Conservation (phyloP, 1,140 invertebrate genomes). For the Scaptomyza graminum region DNA sequence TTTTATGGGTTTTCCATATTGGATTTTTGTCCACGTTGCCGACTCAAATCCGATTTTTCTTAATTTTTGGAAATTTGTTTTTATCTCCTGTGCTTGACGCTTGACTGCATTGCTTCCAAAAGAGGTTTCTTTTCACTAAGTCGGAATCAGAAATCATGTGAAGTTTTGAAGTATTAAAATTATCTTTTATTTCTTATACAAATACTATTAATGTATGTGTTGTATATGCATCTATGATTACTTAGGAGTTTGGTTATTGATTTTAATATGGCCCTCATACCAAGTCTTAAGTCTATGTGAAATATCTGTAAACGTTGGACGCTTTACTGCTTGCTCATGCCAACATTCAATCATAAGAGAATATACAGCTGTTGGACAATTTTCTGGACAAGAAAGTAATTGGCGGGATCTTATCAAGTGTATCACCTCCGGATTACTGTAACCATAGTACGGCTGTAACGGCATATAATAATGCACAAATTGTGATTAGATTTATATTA, state of each 20-base stretch:
- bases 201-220: neutral
- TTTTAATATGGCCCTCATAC: slow-evolving; percentile 85
- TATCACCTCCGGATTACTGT: slow-evolving; percentile 98
- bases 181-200: slow-evolving; percentile 1
- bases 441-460: slow-evolving; percentile 94
- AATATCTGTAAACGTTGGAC: slow-evolving; percentile 95
- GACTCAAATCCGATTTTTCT: too few relatives aligned
- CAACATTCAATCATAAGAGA: slow-evolving; percentile 98
- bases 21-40: too few relatives aligned
- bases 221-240: neutral
- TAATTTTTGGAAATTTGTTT: too few relatives aligned
- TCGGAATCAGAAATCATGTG: neutral
- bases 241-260: slow-evolving; percentile 65
- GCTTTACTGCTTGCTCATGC: slow-evolving; percentile 94
- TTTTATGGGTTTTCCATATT: too few relatives aligned
- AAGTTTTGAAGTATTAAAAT: neutral
- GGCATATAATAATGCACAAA: slow-evolving; percentile 42
- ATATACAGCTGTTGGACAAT: slow-evolving; percentile 95
- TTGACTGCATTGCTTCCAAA: neutral
- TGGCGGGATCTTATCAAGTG: slow-evolving; percentile 97
- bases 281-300: slow-evolving; percentile 90
- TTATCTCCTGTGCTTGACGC: too few relatives aligned
- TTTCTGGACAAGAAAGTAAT: slow-evolving; percentile 95
- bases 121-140: too few relatives aligned
- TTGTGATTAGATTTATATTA: neutral